Percentiles rank a stretch among this genome's conserved stretches.
These are phyloP conservation scores for Empis livida DNA, from an alignment of 2,888 invertebrate species.

Conservation along the genomic window DNA sequence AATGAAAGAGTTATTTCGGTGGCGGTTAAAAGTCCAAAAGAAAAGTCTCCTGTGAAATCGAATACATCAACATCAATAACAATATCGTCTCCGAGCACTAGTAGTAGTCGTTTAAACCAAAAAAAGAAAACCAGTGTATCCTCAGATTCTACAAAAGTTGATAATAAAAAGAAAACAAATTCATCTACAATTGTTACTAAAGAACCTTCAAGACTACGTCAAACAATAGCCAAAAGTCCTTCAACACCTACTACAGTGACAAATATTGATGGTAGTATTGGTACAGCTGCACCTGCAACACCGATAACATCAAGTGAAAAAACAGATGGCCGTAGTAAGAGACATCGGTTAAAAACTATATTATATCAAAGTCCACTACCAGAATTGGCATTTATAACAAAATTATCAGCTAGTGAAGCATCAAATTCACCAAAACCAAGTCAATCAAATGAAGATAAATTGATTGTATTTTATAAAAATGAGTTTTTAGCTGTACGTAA, in stretches of 20 bases:
- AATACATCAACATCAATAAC: conserved; percentile 5
- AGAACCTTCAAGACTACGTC: background rate
- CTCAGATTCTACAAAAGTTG: background rate
- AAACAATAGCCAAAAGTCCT: background rate
- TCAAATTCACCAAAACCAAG: conserved; percentile 40
- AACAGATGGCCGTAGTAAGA: conserved; percentile 17
- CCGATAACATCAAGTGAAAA: conserved; percentile 14
- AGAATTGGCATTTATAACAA: conserved; percentile 63
- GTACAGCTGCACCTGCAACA: conserved; percentile 10
- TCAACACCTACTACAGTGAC: background rate
- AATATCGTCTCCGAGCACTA: conserved; percentile 4
- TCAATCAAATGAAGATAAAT: conserved; percentile 55
- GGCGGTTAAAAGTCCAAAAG: conserved; percentile 1
- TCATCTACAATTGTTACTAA: conserved; percentile 11
- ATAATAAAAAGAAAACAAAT: background rate
- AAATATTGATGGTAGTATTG: background rate
- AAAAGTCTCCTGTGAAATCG: conserved; percentile 5
- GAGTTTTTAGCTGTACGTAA: conserved; percentile 86
- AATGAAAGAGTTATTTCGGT: background rate
- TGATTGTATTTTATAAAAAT: conserved; percentile 79
- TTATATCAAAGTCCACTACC: conserved; percentile 73
- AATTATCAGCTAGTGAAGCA: conserved; percentile 49
- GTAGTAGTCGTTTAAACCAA: conserved; percentile 17
- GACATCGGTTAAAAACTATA: conserved; percentile 38
- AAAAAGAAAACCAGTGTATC: no score